Base-by-base conservation (phyloP, 2,888 invertebrate species). In the Phaonia tiefii region DNA sequence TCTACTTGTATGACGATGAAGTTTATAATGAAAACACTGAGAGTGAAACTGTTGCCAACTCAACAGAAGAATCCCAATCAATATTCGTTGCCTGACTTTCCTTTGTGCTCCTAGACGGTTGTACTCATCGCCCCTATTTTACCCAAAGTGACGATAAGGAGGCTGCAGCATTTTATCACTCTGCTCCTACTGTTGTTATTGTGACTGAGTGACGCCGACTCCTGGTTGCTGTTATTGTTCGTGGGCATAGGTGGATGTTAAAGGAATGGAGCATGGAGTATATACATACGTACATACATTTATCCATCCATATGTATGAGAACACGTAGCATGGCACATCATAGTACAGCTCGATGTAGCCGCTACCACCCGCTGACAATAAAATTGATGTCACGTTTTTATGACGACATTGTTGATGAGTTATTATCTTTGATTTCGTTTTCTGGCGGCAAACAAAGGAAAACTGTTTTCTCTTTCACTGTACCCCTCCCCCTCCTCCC, bases 341-440 rank as follows among this genome's bases (percentile, higher is more conserved):
- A n/a, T n/a, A n/a, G n/a, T n/a, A n/a, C n/a, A n/a, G n/a, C n/a
- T n/a, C n/a, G n/a, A 58, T 25, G 39, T 15, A 13, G 44, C 15
- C 63, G 79, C 31, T 49, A 63, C 54, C 73, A 75, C 51, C 71
- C 72, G 73, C 74, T 70, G 73, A 80, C 86, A 86, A 85, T 86
- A 86, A 86, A 87, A 86, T 87, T 85, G 85, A 86, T 88, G 87
- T 88, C 87, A 88, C 87, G 86, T 88, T 87, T 86, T 87, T 87
- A 87, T 86, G 87, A 88, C 86, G 87, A 76, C 75, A 80, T 85
- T 85, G 85, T 87, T 86, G 88, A 86, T 87, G 86, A 88, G 85
- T 87, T 86, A 88, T 87, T 87, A 86, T 87, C 87, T 87, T 86
- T 87, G 88, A 88, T 87, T 87, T 86, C 84, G 78, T 73, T 76